Evolutionary conservation across 2,888 invertebrate genomes (phyloP).

Genomic region (Xestoiulus laeticollis): DNA sequence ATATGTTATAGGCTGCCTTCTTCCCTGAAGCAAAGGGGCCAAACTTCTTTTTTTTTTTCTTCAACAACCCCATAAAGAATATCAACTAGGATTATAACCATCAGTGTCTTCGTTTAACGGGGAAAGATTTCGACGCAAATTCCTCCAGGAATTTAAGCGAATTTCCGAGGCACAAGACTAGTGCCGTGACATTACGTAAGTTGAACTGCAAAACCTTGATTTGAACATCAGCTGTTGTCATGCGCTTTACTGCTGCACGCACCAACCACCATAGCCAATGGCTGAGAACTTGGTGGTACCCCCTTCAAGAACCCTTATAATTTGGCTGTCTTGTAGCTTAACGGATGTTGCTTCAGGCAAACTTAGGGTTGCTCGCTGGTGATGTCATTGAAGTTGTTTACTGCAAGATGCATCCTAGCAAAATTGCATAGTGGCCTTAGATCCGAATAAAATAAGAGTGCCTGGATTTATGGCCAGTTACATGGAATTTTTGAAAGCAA

Average conservation of each 20-base stretch:
- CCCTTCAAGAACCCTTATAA: too few species aligned
- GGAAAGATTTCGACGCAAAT: not conserved
- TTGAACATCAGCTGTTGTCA: constrained; percentile 4
- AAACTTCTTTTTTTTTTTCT: not conserved
- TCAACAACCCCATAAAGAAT: not conserved
- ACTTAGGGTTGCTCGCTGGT: too few species aligned
- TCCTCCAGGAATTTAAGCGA: not conserved
- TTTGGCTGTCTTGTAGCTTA: too few species aligned
- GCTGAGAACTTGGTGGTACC: not conserved
- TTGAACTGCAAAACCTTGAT: not conserved
- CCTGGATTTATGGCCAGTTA: too few species aligned
- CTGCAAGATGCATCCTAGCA: too few species aligned
- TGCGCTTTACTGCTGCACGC: not conserved
- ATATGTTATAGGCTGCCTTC: not conserved
- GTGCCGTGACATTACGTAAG: not conserved
- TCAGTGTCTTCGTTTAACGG: not conserved
- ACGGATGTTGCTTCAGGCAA: too few species aligned
- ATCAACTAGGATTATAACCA: not conserved
- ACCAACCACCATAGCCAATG: not conserved
- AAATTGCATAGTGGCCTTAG: too few species aligned
- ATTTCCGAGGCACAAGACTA: not conserved
- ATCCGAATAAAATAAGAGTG: too few species aligned
- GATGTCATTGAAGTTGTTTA: too few species aligned
- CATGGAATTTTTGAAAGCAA: too few species aligned
- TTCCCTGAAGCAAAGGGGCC: not conserved